Base-by-base conservation (phyloP, 2,113 vertebrate species). In the Megaceryle maxima region DNA sequence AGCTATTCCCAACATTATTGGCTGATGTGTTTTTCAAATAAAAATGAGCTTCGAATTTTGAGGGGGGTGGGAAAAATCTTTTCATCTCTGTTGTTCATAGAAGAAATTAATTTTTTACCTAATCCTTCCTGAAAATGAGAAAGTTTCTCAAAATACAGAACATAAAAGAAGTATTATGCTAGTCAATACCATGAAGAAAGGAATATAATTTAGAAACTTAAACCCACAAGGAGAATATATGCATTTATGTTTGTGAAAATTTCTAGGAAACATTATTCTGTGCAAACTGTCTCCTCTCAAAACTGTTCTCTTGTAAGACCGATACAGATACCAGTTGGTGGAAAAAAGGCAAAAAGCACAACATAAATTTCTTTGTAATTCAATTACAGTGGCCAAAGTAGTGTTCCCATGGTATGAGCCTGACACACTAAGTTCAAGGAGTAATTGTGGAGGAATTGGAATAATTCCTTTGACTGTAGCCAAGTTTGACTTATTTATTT, bases 231-330 rank as follows among this genome's bases (percentile, higher is more conserved):
- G 50, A 81, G 20, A 67, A 77, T 11, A 63, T 37, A 21, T 67
- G 11, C 8, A 62, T 84, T 90, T 83, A n/a, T 81, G 44, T 93
- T 93, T 84, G 39, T 76, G n/a, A 84, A 88, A 93, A 94, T 82
- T 62, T 46, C 10, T n/a, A 66, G 43, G 79, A 83, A 46, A 29
- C 3, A 3, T 68, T 92, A 35, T 50, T 88, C 25, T 62, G 21
- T 83, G 43, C 48, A 88, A 87, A 53, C 9, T 44, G 8, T 43
- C 26, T 63, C 19, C 39, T 87, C 29, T 84, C 25, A 51, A 75
- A 88, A 51, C 14, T 46, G 10, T 67, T 76, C 12, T 77, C 92
- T 51, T 63, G 1, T 31, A 78, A 68, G 9, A 78, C 11, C 15
- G 68, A 5, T n/a, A 31, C 15, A 67, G 37, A 44, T 39, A 62